phyloP scores from a whole-genome alignment of 2,888 invertebrate genomes.

The Clitarchus hookeri region DNA sequence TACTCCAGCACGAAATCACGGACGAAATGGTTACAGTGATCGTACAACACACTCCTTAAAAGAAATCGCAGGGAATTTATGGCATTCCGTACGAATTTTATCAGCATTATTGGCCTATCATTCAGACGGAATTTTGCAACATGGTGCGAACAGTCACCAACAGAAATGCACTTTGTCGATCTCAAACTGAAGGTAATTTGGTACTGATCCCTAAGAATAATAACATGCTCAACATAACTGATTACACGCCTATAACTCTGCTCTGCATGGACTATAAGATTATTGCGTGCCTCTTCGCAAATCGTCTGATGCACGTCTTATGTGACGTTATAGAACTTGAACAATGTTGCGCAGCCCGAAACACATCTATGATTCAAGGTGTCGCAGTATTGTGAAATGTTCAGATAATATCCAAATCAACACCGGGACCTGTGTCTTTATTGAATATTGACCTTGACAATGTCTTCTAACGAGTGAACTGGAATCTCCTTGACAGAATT shows the following conservation, averaged over 20 bases:
- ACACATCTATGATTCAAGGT: background rate
- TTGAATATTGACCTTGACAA: background rate
- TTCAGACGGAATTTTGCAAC: background rate
- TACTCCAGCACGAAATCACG: background rate
- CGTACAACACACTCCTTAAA: background rate
- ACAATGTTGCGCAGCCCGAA: background rate
- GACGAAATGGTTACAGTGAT: too few relatives aligned
- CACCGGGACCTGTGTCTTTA: background rate
- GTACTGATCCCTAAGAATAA: background rate
- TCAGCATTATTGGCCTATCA: background rate
- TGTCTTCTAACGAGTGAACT: too few relatives aligned
- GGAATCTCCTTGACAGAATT: too few relatives aligned
- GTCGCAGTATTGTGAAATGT: background rate
- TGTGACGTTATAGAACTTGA: background rate
- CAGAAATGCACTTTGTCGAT: background rate
- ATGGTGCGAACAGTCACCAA: background rate
- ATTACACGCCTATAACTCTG: background rate
- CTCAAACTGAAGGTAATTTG: background rate
- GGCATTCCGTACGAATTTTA: background rate
- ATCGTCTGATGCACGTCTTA: background rate
- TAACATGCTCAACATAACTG: background rate
- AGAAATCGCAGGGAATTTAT: background rate
- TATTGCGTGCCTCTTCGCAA: background rate
- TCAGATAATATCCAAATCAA: background rate
- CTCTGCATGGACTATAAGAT: background rate